Conservation (phyloP, 2,797 vertebrate species). For the Tachyglossus aculeatus region DNA sequence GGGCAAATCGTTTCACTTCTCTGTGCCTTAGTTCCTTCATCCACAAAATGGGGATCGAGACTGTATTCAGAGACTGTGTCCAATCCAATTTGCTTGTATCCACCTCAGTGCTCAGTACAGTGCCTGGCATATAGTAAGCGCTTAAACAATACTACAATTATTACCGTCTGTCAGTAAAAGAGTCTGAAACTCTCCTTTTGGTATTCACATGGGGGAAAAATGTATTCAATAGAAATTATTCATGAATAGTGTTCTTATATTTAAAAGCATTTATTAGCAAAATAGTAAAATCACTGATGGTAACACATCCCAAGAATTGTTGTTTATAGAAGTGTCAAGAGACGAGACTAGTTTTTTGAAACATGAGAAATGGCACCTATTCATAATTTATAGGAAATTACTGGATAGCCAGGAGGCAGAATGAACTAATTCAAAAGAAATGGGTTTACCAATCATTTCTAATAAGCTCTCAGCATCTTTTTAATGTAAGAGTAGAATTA, state of each 20-base stretch:
- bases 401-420: neutral
- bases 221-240: too few relatives aligned
- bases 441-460: neutral
- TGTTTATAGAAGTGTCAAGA: neutral
- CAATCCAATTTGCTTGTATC: neutral
- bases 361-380: neutral
- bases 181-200: too few relatives aligned
- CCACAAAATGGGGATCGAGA: neutral
- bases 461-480: slow-evolving; percentile 6
- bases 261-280: neutral
- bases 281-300: neutral
- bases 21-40: neutral
- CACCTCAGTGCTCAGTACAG: neutral
- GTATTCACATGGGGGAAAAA: too few relatives aligned
- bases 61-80: neutral
- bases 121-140: neutral
- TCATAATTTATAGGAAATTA: slow-evolving; percentile 23
- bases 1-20: too few relatives aligned
- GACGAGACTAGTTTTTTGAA: slow-evolving; percentile 12
- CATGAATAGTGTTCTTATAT: neutral
- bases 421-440: slow-evolving; percentile 17
- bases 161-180: neutral
- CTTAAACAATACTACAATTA: neutral
- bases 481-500: neutral
- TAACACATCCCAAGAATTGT: neutral